Conservation (phyloP, 2,113 vertebrate species). For the Pseudorectes ferrugineus region DNA sequence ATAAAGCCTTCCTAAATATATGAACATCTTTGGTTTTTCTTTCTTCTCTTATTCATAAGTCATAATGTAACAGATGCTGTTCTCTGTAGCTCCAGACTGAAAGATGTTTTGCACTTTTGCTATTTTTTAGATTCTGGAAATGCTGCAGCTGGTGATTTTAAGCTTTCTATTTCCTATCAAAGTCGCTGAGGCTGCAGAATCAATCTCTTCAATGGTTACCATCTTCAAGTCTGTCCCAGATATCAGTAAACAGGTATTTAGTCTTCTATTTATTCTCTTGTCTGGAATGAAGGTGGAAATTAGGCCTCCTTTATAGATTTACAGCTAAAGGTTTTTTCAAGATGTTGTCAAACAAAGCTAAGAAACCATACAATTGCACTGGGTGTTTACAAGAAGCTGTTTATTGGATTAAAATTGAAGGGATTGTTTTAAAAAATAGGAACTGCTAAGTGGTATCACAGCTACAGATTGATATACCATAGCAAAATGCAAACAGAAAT, state of each 20-base stretch:
- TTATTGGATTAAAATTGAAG: neutral
- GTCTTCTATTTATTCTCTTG: neutral
- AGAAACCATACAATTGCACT: neutral
- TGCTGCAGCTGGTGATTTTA: neutral
- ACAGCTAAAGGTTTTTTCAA: neutral
- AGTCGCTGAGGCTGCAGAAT: conserved; percentile 2
- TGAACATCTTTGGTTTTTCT: neutral
- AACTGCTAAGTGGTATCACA: neutral
- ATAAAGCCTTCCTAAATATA: neutral
- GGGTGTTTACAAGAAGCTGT: neutral
- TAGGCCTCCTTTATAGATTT: neutral
- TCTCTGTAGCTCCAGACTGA: neutral
- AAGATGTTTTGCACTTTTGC: neutral
- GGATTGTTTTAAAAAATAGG: neutral
- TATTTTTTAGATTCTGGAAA: conserved; percentile 12
- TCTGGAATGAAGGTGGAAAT: neutral
- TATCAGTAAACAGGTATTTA: neutral
- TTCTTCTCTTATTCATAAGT: neutral
- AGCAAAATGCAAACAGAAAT: neutral
- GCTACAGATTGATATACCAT: neutral
- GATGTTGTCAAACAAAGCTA: neutral
- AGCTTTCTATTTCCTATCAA: neutral
- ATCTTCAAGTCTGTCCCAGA: neutral
- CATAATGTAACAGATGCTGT: neutral
- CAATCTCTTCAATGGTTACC: neutral